phyloP scores from a whole-genome alignment of 2,888 invertebrate species.

The Drosophila pullipes region DNA sequence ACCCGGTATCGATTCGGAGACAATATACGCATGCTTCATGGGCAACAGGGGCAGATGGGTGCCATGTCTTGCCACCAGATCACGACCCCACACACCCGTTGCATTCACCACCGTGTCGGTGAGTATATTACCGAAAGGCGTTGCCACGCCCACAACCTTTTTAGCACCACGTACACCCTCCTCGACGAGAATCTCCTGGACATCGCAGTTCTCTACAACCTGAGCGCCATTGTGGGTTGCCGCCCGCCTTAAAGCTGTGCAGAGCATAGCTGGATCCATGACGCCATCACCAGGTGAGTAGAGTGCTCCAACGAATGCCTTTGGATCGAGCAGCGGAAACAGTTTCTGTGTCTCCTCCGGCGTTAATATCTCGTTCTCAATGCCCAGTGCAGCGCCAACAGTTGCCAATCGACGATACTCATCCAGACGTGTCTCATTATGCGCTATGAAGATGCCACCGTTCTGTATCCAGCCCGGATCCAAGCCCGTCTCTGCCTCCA shows the following conservation, averaged over 20 bases:
- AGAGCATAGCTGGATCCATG: constrained; percentile 93
- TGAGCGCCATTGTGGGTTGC: constrained; percentile 90
- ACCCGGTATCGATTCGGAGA: constrained; percentile 92
- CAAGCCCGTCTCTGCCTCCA: constrained; percentile 92
- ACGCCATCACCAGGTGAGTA: constrained; percentile 93
- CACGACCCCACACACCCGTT: constrained; percentile 92
- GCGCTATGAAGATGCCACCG: constrained; percentile 95
- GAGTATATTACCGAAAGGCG: constrained; percentile 89
- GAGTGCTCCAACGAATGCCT: constrained; percentile 91
- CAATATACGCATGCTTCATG: constrained; percentile 95
- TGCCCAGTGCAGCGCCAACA: constrained; percentile 91
- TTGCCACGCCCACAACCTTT: constrained; percentile 91
- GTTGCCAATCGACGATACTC: constrained; percentile 94
- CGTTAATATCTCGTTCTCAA: constrained; percentile 90
- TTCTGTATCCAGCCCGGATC: constrained; percentile 95
- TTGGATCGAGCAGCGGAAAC: constrained; percentile 91
- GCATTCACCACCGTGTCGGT: constrained; percentile 92
- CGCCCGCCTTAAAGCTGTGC: constrained; percentile 90
- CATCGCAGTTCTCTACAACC: constrained; percentile 91
- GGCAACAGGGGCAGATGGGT: constrained; percentile 91
- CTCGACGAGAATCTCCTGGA: constrained; percentile 89
- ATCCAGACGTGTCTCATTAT: constrained; percentile 90
- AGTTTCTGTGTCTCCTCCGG: constrained; percentile 91
- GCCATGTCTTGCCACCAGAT: constrained; percentile 86
- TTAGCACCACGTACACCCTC: constrained; percentile 85